These are phyloP conservation scores for Dermolepida albohirtum DNA, from an alignment of 2,888 invertebrate species.

Conservation along the genomic window DNA sequence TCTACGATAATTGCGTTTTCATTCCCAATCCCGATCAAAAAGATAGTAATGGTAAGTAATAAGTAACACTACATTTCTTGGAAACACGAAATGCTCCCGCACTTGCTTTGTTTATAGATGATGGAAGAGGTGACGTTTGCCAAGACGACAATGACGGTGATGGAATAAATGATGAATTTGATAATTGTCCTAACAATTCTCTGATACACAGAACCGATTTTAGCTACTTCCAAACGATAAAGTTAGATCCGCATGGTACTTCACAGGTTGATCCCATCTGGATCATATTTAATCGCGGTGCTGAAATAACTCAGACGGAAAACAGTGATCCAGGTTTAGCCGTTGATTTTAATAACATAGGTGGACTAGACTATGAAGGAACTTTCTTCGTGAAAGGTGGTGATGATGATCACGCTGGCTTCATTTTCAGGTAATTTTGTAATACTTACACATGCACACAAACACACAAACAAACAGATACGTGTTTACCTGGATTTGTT, in stretches of 20 bases:
- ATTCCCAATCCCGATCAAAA: constrained; percentile 83
- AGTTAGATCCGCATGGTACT: constrained; percentile 92
- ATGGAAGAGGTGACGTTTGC: constrained; percentile 88
- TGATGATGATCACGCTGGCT: constrained; percentile 95
- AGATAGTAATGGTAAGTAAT: constrained; percentile 74
- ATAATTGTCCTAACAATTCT: constrained; percentile 96
- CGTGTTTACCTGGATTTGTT: no score
- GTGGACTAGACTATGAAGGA: constrained; percentile 95
- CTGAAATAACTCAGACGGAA: constrained; percentile 90
- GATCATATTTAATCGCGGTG: constrained; percentile 92
- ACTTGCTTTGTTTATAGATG: constrained; percentile 67
- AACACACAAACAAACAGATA: no score
- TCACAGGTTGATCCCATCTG: constrained; percentile 96
- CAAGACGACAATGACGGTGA: constrained; percentile 89
- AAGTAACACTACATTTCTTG: no score
- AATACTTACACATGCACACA: no score
- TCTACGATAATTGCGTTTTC: constrained; percentile 83
- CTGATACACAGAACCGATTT: constrained; percentile 92
- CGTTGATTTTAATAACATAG: constrained; percentile 88
- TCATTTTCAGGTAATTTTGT: constrained; percentile 80
- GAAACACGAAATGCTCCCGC: no score
- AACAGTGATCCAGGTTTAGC: constrained; percentile 97
- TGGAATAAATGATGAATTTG: constrained; percentile 78
- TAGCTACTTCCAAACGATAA: constrained; percentile 89
- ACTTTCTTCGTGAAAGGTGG: constrained; percentile 94